Conservation (phyloP, 2,797 vertebrate genomes). For the Coranthus polyacanthus region DNA sequence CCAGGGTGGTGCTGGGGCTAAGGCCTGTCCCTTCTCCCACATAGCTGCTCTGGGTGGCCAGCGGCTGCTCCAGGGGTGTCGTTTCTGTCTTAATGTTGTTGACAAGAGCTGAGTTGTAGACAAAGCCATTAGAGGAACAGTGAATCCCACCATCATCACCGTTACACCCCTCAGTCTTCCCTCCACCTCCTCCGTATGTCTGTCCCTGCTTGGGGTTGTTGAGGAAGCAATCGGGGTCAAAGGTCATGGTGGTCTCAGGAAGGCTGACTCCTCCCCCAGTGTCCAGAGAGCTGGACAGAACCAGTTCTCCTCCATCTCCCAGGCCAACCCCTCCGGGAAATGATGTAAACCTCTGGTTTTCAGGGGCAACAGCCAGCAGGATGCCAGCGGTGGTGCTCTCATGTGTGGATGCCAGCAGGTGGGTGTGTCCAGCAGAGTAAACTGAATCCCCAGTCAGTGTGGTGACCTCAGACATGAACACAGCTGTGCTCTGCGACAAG, state of each 20-base stretch:
- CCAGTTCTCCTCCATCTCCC: constrained; percentile 94
- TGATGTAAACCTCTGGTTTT: constrained; percentile 94
- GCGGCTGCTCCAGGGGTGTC: constrained; percentile 91
- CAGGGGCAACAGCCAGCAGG: constrained; percentile 90
- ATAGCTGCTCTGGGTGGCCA: constrained; percentile 87
- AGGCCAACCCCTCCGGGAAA: constrained; percentile 89
- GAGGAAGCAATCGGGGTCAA: constrained; percentile 99
- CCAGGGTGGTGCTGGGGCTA: constrained; percentile 97
- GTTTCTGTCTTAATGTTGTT: constrained; percentile 97
- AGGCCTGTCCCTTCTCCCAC: constrained; percentile 88
- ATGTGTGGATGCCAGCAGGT: constrained; percentile 92
- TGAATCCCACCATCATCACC: constrained; percentile 74
- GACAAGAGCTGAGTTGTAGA: constrained; percentile 88
- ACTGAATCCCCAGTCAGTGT: constrained; percentile 93
- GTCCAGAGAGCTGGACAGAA: constrained; percentile 96
- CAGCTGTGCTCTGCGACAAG: constrained; percentile 93
- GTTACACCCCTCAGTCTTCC: constrained; percentile 88
- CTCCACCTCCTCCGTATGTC: constrained; percentile 95
- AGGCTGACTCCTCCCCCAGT: constrained; percentile 90
- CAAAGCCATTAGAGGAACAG: constrained; percentile 80
- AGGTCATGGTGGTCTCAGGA: constrained; percentile 94
- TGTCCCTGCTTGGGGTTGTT: constrained; percentile 99
- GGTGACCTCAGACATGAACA: constrained; percentile 98
- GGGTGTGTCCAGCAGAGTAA: constrained; percentile 93
- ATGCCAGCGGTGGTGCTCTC: constrained; percentile 91